Base-by-base conservation (phyloP, 2,888 invertebrate genomes). In the Torymus auratus region DNA sequence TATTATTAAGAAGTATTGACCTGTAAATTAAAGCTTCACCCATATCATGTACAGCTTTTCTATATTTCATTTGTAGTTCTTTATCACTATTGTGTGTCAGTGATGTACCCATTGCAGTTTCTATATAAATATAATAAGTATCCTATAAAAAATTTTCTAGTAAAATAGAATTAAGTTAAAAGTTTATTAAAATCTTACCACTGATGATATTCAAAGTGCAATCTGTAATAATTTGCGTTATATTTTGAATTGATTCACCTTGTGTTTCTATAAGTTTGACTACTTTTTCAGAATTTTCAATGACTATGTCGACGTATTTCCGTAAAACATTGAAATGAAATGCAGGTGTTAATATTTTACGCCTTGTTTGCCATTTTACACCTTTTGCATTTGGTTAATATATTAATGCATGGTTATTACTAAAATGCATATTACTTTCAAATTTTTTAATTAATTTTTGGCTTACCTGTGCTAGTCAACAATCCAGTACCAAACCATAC, bases 201-300 rank as follows among this genome's bases (percentile, higher is more conserved):
- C 95, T 95, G 82, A 95, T 94, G 52, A 93, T 92, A 86, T 94
- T 93, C 0, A 95, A 91, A 0, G 95, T 92, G 85, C 93, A 93
- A 67, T 91, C 92, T 0, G 94, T 93, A 61, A 94, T 89, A 15
- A 93, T 88, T 7, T 93, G 92, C 20, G 92, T 90, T 0, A 95
- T 89, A 84, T 94, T 68, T 4, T 17, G 65, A 2, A 89, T 84
- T 0, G 41, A 11, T 78, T 84, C 79, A n/a, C 85, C 87, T 15
- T 85, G 75, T 2, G 52, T 20, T 53, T 88, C 83, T 0, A 92
- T 82, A 2, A 84, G 81, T 0, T 86, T 78, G 0, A 91, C 83
- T 65, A 92, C 84, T 55, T 89, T 90, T 23, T 89, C 87, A 11
- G 90, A 88, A 52, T 93, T 92, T 65, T 92, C 92, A 64, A 91